Conservation (phyloP, 2,888 invertebrate species). For the Acleris cristana region DNA sequence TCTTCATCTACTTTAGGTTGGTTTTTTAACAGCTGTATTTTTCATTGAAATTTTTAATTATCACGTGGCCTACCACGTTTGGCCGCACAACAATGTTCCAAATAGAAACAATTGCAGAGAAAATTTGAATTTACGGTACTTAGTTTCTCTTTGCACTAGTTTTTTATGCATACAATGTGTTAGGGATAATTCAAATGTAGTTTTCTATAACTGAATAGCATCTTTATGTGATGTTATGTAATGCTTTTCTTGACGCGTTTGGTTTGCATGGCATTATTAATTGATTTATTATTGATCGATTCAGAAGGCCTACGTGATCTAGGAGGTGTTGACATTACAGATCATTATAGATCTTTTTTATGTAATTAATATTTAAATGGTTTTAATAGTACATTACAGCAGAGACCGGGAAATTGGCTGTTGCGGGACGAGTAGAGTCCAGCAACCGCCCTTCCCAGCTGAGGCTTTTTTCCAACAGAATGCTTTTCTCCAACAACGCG, state of each 20-base stretch:
- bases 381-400: too few relatives aligned
- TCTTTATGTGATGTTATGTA: constrained; percentile 17
- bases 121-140: not conserved
- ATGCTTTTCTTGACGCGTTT: constrained; percentile 20
- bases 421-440: too few relatives aligned
- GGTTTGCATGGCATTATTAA: constrained; percentile 19
- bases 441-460: too few relatives aligned
- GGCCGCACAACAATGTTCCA: not conserved
- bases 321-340: too few relatives aligned
- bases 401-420: too few relatives aligned
- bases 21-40: not conserved
- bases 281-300: constrained; percentile 25
- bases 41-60: not conserved
- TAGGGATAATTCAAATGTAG: constrained; percentile 1
- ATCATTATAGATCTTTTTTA: not conserved
- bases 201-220: not conserved
- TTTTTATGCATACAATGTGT: constrained; percentile 15
- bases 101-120: constrained; percentile 7
- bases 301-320: constrained; percentile 20
- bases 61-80: constrained; percentile 28
- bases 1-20: constrained; percentile 1
- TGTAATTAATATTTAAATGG: too few relatives aligned
- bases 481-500: too few relatives aligned
- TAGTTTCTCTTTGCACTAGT: constrained; percentile 2
- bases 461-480: too few relatives aligned